A percentile compares a stretch with the other conserved stretches of the same genome.
Evolutionary conservation across 2,797 vertebrate species (phyloP).

Genomic region (Arrhamphus sclerolepis): DNA sequence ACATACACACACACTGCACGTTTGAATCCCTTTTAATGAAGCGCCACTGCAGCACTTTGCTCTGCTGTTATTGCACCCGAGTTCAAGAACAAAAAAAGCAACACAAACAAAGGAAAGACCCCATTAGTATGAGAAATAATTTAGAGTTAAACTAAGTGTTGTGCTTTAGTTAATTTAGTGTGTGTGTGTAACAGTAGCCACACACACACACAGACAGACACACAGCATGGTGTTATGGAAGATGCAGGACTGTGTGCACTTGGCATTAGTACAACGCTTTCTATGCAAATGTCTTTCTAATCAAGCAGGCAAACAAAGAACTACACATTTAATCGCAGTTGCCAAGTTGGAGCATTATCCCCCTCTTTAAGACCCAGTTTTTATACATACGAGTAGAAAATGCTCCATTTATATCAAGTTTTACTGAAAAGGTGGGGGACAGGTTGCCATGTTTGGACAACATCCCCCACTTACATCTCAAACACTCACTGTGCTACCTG

Average conservation of each 20-base stretch:
- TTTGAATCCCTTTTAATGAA: conserved; percentile 59
- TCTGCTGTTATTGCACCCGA: conserved; percentile 71
- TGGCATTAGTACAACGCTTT: conserved; percentile 30
- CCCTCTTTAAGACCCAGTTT: conserved; percentile 31
- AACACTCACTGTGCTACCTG: background rate
- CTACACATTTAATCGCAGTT: conserved; percentile 3
- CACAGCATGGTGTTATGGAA: conserved; percentile 45
- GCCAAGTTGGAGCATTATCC: conserved; percentile 25
- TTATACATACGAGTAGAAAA: conserved; percentile 25
- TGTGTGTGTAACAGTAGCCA: conserved; percentile 14
- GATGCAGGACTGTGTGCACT: conserved; percentile 48
- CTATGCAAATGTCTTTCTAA: conserved; percentile 16
- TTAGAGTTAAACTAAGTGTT: conserved; percentile 28
- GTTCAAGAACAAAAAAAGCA: conserved; percentile 24
- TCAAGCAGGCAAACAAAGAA: conserved; percentile 7
- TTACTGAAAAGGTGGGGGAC: background rate
- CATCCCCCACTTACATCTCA: background rate
- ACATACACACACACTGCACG: too few relatives aligned
- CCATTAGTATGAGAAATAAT: conserved; percentile 30
- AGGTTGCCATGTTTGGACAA: too few relatives aligned
- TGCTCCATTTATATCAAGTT: background rate
- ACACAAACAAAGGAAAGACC: conserved; percentile 22
- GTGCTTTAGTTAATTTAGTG: conserved; percentile 38
- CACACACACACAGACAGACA: conserved; percentile 9
- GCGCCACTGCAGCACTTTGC: conserved; percentile 37